Conservation (phyloP, 2,797 vertebrate species). For the Falco naumanni region DNA sequence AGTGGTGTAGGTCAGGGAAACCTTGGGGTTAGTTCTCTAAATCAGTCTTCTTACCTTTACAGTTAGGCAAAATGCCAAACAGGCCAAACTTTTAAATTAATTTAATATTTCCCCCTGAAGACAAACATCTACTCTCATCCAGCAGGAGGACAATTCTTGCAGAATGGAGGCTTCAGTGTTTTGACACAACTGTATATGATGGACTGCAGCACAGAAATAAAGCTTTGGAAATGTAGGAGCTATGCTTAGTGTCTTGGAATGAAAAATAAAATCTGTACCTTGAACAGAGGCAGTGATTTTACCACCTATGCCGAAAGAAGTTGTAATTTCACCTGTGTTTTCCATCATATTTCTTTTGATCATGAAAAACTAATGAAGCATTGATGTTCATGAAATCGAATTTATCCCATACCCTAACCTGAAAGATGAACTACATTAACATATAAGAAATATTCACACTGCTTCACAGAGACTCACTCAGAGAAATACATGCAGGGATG, state of each 20-base stretch:
- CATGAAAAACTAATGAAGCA: background rate
- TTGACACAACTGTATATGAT: conserved; percentile 21
- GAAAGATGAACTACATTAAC: background rate
- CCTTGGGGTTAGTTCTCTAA: background rate
- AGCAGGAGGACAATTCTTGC: conserved; percentile 2
- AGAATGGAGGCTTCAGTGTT: conserved; percentile 31
- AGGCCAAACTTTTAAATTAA: conserved; percentile 39
- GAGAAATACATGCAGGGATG: background rate
- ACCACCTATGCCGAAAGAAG: conserved; percentile 40
- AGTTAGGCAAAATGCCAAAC: background rate
- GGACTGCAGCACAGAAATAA: conserved; percentile 50
- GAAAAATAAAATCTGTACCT: conserved; percentile 52
- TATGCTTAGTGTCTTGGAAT: conserved; percentile 7
- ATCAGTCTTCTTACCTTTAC: background rate
- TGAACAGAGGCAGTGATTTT: conserved; percentile 29
- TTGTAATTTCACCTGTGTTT: conserved; percentile 17
- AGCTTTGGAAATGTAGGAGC: conserved; percentile 26
- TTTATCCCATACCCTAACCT: background rate
- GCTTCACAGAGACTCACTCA: background rate
- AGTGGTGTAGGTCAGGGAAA: background rate
- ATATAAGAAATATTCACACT: background rate
- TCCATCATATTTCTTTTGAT: background rate
- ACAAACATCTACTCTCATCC: background rate
- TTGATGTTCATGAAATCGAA: background rate
- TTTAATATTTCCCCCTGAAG: background rate